Evolutionary conservation across 2,888 invertebrate genomes (phyloP).

Genomic region (Scrobipalpa atriplicella): DNA sequence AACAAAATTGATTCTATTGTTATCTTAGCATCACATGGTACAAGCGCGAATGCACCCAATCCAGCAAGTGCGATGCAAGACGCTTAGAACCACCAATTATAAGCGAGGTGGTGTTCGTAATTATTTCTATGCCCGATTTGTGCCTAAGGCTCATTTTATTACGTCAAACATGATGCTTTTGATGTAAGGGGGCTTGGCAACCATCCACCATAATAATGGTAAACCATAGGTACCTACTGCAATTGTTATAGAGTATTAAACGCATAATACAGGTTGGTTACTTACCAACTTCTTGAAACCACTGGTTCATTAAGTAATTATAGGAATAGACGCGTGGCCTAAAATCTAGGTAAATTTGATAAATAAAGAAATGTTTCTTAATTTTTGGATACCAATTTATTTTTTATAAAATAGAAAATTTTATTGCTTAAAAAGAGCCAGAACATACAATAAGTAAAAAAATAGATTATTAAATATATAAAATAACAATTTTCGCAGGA

Average conservation of each 20-base stretch:
- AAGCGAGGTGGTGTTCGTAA: conserved; percentile 58
- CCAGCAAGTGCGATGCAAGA: conserved; percentile 40
- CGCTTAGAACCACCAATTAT: conserved; percentile 60
- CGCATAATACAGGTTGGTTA: not conserved
- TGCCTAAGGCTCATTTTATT: conserved; percentile 43
- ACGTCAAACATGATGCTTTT: conserved; percentile 33
- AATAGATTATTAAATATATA: too few relatives aligned
- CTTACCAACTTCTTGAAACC: not conserved
- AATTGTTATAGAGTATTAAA: not conserved
- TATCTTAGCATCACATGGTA: too few relatives aligned
- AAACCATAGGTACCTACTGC: too few relatives aligned
- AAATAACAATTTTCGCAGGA: too few relatives aligned
- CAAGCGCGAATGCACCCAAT: conserved; percentile 34
- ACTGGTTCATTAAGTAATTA: not conserved
- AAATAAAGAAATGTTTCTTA: not conserved
- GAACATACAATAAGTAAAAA: too few relatives aligned
- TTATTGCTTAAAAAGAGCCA: too few relatives aligned
- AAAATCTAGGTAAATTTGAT: not conserved
- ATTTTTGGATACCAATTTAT: too few relatives aligned
- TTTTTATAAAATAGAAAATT: too few relatives aligned
- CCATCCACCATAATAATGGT: not conserved
- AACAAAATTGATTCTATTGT: too few relatives aligned
- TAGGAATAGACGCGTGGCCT: not conserved
- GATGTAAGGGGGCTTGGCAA: conserved; percentile 5
- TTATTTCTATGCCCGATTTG: conserved; percentile 59